phyloP scores from a whole-genome alignment of 2,113 vertebrate genomes.

The Apeltes quadracus region DNA sequence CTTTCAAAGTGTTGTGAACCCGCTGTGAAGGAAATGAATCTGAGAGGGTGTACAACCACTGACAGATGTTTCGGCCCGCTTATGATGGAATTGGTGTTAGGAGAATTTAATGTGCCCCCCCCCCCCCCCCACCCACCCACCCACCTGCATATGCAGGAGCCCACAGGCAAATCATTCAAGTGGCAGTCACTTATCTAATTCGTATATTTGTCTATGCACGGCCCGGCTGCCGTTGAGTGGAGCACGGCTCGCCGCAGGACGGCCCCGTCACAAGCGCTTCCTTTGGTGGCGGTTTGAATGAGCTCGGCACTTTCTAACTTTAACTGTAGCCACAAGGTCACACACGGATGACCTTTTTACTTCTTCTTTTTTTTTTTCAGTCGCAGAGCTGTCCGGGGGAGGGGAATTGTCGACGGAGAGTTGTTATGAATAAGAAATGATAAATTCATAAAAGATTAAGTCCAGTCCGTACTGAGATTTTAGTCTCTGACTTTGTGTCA shows the following conservation, averaged over 20 bases:
- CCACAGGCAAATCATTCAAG: constrained; percentile 33
- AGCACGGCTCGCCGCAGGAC: constrained; percentile 18
- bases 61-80: constrained; percentile 46
- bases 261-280: constrained; percentile 21
- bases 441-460: constrained; percentile 79
- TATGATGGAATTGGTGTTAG: constrained; percentile 37
- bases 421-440: constrained; percentile 81
- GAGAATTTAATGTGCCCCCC: constrained; percentile 16
- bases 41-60: constrained; percentile 36
- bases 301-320: constrained; percentile 49
- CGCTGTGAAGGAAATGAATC: constrained; percentile 30
- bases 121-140: constrained; percentile 1
- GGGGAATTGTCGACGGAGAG: constrained; percentile 53
- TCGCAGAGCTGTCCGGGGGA: constrained; percentile 5
- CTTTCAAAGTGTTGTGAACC: constrained; percentile 38
- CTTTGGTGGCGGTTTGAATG: constrained; percentile 8
- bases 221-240: constrained; percentile 35
- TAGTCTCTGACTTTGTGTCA: constrained; percentile 76
- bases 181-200: constrained; percentile 49
- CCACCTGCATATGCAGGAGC: background rate
- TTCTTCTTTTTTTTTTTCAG: constrained; percentile 35
- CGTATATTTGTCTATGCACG: constrained; percentile 26
- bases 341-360: constrained; percentile 19
- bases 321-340: constrained; percentile 49
- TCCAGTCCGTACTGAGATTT: constrained; percentile 73